phyloP scores from a whole-genome alignment of 1,140 invertebrate genomes.

The Bombus picipes region DNA sequence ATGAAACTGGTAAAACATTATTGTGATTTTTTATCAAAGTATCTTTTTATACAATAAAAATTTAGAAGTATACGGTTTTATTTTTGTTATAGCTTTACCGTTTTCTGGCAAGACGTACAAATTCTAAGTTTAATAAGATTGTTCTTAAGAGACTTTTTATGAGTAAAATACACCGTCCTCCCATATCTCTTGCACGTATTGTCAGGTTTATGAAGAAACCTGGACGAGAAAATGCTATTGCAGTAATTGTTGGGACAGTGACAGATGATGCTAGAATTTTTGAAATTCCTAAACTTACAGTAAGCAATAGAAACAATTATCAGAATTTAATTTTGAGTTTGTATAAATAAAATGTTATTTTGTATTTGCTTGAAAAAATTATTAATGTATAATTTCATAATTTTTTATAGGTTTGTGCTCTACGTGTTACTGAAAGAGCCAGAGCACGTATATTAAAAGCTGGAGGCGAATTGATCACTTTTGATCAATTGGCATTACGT shows the following conservation, averaged over 20 bases:
- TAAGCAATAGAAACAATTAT: conserved; percentile 77
- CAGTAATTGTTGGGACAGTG: conserved; percentile 97
- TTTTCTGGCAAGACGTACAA: conserved; percentile 96
- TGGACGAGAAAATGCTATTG: conserved; percentile 92
- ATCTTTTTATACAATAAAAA: background rate
- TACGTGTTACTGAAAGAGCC: conserved; percentile 96
- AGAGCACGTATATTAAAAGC: conserved; percentile 97
- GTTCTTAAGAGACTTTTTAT: conserved; percentile 97
- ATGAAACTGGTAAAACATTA: background rate
- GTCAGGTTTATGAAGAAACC: conserved; percentile 93
- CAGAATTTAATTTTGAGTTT: background rate
- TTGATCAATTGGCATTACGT: conserved; percentile 97
- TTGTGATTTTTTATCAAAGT: background rate
- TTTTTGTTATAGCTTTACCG: conserved; percentile 93
- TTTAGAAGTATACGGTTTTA: conserved; percentile 31
- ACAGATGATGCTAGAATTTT: conserved; percentile 98
- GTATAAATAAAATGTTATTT: background rate
- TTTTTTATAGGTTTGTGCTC: conserved; percentile 90
- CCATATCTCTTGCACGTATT: conserved; percentile 95
- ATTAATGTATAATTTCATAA: background rate
- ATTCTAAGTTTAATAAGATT: conserved; percentile 98
- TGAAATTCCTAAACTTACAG: conserved; percentile 95
- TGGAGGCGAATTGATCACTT: conserved; percentile 98
- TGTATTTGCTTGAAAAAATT: background rate
- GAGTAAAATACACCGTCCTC: conserved; percentile 97